Base-by-base conservation (phyloP, 2,113 vertebrate genomes). In the Paradisaea rubra region DNA sequence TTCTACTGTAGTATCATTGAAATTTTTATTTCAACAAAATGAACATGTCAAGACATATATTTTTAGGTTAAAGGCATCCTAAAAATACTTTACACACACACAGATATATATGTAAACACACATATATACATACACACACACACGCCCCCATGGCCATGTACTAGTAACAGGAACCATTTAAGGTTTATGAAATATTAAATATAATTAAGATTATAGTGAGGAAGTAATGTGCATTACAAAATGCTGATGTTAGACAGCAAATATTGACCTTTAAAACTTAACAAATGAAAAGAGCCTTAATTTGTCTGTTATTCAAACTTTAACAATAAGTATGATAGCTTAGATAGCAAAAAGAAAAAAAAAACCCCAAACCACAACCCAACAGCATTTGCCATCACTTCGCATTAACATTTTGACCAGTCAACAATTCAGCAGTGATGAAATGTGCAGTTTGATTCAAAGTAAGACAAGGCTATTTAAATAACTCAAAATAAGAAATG, bases 381-480 rank as follows among this genome's bases (percentile, higher is more conserved):
- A 56, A 61, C 8, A 85, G 72, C 86, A 50, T 91, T 96, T 89
- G 78, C 87, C 68, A 91, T 72, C 78, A 64, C 57, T 95, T 86
- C 85, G 39, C 88, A 95, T 91, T 98, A 95, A 95, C 94, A 91
- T 97, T 97, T 97, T 97, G 95, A 96, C 97, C 97, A 97, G 93
- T 95, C 95, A 95, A 94, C 89, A 97, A 94, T 87, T 96, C 79
- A 71, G 54, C 79, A 95, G 45, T 95, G 81, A 96, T 91, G 81
- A 97, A 96, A 97, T 96, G 77, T 95, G 95, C 92, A 84, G 91
- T 95, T 97, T 96, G 97, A 98, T 95, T 93, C 96, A 96, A 97
- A 97, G 94, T 97, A 95, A 97, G 91, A 97, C 93, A 95, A 96
- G 95, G 88, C 85, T 94, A 94, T 95, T 96, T 94, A 96, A 96